These are phyloP conservation scores for Falcaria lacertinaria DNA, from an alignment of 2,888 invertebrate species.

Conservation along the genomic window DNA sequence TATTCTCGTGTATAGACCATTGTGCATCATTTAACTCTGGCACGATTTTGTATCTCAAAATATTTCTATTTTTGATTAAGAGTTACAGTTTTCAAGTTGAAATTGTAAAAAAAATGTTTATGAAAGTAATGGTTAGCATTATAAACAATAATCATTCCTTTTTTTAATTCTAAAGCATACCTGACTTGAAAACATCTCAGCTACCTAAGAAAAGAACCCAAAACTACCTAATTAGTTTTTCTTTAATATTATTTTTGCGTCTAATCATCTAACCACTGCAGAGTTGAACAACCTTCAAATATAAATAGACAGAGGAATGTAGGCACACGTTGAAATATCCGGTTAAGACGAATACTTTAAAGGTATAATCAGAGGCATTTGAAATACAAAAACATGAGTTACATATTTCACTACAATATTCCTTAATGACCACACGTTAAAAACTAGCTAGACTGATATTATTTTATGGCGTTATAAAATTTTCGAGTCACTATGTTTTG, in stretches of 20 bases:
- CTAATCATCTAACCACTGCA: constrained; percentile 14
- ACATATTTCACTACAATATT: background rate
- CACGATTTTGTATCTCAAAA: constrained; percentile 34
- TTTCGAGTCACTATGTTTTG: no score
- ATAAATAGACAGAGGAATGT: constrained; percentile 61
- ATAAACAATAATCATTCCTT: no score
- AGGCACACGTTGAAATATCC: constrained; percentile 40
- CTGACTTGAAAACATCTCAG: no score
- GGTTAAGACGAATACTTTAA: constrained; percentile 38
- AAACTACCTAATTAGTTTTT: background rate
- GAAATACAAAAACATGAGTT: background rate
- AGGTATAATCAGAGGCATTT: no score
- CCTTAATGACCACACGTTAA: no score
- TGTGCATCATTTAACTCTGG: constrained; percentile 60
- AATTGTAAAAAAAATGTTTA: no score
- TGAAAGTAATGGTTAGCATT: no score
- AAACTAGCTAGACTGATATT: no score
- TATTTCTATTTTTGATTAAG: background rate
- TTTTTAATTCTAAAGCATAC: no score
- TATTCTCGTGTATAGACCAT: constrained; percentile 62
- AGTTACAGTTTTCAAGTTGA: background rate
- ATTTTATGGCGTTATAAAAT: no score
- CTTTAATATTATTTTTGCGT: background rate
- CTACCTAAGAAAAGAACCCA: no score
- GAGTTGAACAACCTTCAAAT: constrained; percentile 71